These are phyloP conservation scores for Dermatemys mawii DNA, from an alignment of 2,113 vertebrate species.

Conservation along the genomic window DNA sequence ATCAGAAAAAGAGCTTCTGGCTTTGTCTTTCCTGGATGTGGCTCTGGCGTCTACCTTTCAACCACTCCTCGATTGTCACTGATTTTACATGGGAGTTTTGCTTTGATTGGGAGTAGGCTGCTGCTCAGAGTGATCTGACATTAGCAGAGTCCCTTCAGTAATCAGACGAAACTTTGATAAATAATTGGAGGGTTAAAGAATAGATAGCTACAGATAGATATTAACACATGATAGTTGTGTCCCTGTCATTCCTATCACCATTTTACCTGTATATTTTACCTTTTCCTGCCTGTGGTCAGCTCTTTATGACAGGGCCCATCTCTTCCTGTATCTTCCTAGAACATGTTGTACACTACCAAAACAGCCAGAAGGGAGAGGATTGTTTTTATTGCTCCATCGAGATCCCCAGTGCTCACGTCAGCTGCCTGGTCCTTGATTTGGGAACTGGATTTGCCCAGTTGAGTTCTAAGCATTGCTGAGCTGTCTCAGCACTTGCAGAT, in stretches of 20 bases:
- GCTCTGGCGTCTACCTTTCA: background rate
- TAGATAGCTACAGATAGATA: background rate
- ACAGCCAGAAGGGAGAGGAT: background rate
- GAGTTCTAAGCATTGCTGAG: background rate
- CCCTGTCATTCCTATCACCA: background rate
- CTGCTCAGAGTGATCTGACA: background rate
- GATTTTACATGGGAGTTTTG: background rate
- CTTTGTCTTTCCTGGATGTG: background rate
- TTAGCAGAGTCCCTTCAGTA: background rate
- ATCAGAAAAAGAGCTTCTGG: background rate
- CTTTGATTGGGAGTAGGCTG: background rate
- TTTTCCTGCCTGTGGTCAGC: background rate
- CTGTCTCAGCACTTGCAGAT: background rate
- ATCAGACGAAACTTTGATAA: background rate
- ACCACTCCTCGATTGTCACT: background rate
- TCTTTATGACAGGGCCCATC: background rate
- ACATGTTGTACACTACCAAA: fast-evolving
- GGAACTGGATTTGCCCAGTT: background rate
- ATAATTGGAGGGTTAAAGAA: background rate
- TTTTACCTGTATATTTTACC: background rate
- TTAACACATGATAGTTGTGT: background rate
- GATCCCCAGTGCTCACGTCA: background rate
- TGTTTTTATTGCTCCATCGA: background rate
- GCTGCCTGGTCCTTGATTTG: background rate
- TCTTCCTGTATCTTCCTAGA: fast-evolving